Percentiles rank a stretch among this genome's conserved stretches.
These are phyloP conservation scores for Noctua fimbriata DNA, from an alignment of 2,888 invertebrate genomes.

Conservation along the genomic window DNA sequence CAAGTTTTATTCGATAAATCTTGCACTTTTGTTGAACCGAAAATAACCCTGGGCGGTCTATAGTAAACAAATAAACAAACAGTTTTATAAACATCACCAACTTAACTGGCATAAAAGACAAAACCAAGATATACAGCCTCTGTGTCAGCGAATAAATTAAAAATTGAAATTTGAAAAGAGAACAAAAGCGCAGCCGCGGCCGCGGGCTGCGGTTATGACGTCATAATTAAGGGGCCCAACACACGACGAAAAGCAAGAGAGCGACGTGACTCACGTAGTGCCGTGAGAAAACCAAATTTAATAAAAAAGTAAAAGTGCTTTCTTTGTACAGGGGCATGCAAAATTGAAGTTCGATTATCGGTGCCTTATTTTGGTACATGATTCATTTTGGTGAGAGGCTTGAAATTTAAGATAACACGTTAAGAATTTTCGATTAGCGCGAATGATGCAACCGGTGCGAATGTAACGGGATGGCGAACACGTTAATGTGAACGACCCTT, in stretches of 20 bases:
- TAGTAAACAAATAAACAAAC: constrained; percentile 64
- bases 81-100: constrained; percentile 67
- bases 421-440: constrained; percentile 86
- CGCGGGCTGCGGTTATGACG: constrained; percentile 80
- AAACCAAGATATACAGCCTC: constrained; percentile 76
- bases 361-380: constrained; percentile 83
- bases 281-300: constrained; percentile 83
- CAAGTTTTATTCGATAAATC: constrained; percentile 39
- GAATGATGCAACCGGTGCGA: constrained; percentile 80
- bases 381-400: constrained; percentile 85
- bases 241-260: constrained; percentile 77
- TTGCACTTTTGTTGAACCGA: constrained; percentile 42
- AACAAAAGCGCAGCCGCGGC: constrained; percentile 67
- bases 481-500: constrained; percentile 75
- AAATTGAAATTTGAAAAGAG: constrained; percentile 78
- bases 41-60: constrained; percentile 68
- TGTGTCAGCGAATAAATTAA: constrained; percentile 82
- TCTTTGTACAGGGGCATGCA: constrained; percentile 85
- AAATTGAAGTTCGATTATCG: constrained; percentile 85
- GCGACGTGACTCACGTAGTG: constrained; percentile 81
- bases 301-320: constrained; percentile 89
- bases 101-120: constrained; percentile 76
- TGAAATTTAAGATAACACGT: constrained; percentile 84
- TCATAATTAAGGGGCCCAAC: constrained; percentile 85
- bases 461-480: constrained; percentile 79